Evolutionary conservation across 2,888 invertebrate genomes (phyloP), one percentile per base, ranked within the genome.

Genomic region (Andrena marginata): DNA sequence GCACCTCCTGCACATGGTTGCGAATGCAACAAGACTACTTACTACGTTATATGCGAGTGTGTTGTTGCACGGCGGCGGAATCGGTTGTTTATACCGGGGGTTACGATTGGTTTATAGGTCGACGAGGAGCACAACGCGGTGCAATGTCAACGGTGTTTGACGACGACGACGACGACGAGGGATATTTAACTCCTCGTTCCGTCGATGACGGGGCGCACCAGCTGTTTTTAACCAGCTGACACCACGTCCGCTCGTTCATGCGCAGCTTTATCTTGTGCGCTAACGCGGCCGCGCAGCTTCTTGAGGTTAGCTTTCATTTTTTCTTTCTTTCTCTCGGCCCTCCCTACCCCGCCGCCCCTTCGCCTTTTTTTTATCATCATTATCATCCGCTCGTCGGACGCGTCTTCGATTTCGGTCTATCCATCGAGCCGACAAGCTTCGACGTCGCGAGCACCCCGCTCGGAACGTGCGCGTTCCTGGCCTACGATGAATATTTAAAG

Each of bases 201-300:
- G 86, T 85, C 84, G 90, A 89, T 89, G 91, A 91, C 89, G 87
- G 75, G 85, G 88, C 88, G 42, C 62, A 92, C 56, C 93, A 93
- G 93, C 93, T 93, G 93, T 92, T 93, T 93, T 92, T 91, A 92
- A 92, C 92, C 92, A 93, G 93, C 93, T 92, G 93, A 92, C 90
- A 91, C 89, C 80, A 82, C 86, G 89, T 84, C 86, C 76, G 80
- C 69, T 64, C 70, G 68, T 76, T 81, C 82, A 84, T 63, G 81
- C 79, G 84, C 79, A 67, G 77, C 73, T 71, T 82, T 75, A 79
- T 82, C 70, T 77, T 16, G 49, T 65, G 62, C 77, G 51, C 23
- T 77, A 49, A 74, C 70, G 69, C 79, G 31, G 33, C 29, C 35
- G 33, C 33, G 48, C 63, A 65, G 49, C 10, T 74, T 82, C 60